Percentiles rank a stretch among this genome's conserved stretches.
These are phyloP conservation scores for Cremastinae sp. DNA, from an alignment of 2,888 invertebrate genomes.

Conservation along the genomic window DNA sequence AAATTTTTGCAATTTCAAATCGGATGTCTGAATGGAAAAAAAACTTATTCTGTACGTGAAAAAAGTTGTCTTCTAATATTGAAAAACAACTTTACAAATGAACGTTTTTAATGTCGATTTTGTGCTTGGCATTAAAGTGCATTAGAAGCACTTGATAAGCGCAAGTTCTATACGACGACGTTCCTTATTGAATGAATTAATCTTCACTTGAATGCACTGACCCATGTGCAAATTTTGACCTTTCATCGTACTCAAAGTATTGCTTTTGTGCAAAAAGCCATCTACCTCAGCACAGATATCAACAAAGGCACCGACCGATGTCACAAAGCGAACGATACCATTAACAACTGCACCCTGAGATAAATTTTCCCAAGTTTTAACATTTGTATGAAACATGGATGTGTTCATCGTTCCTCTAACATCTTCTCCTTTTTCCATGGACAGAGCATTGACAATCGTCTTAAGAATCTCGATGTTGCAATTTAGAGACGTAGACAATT, in stretches of 20 bases:
- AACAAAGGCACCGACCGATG: constrained; percentile 95
- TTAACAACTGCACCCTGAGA: constrained; percentile 84
- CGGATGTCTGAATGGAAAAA: too few relatives aligned
- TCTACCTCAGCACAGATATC: constrained; percentile 89
- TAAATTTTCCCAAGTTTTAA: constrained; percentile 87
- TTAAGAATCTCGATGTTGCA: constrained; percentile 85
- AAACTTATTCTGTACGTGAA: too few relatives aligned
- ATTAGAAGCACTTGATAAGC: constrained; percentile 60
- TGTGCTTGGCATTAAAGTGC: neutral
- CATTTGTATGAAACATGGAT: constrained; percentile 89
- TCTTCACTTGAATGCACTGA: constrained; percentile 86
- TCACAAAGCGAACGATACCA: constrained; percentile 92
- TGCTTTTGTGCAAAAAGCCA: constrained; percentile 86
- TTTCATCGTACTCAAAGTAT: constrained; percentile 80
- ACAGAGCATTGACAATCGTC: constrained; percentile 88
- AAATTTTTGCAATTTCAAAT: too few relatives aligned
- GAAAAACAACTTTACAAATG: too few relatives aligned
- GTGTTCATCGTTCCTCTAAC: constrained; percentile 85
- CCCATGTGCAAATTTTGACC: constrained; percentile 84
- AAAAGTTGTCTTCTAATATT: neutral
- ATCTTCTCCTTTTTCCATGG: constrained; percentile 87
- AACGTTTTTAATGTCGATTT: too few relatives aligned
- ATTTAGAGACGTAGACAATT: constrained; percentile 82
- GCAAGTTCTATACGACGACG: constrained; percentile 83
- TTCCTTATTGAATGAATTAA: constrained; percentile 83